These are phyloP conservation scores for Dryomyza anilis DNA, from an alignment of 2,888 invertebrate species.

Conservation along the genomic window DNA sequence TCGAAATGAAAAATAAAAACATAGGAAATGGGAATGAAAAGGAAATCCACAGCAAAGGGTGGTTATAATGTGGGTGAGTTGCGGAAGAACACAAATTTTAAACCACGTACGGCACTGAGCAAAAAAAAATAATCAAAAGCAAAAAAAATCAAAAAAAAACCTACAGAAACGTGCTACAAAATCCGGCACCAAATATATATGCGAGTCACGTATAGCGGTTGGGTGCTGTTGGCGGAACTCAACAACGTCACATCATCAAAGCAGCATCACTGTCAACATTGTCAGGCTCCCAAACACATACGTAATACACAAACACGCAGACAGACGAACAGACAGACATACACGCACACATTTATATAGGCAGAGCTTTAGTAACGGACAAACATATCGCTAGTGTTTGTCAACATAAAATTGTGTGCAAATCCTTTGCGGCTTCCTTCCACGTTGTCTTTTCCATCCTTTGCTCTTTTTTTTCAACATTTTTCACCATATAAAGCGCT, in stretches of 20 bases:
- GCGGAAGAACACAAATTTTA: constrained; percentile 1
- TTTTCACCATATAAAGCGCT: background rate
- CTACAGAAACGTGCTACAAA: background rate
- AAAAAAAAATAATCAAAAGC: background rate
- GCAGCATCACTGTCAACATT: constrained; percentile 30
- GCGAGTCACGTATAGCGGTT: constrained; percentile 32
- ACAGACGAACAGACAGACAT: background rate
- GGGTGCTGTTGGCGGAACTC: background rate
- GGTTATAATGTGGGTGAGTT: background rate
- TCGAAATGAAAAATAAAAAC: background rate
- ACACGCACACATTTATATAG: background rate
- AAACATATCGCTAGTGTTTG: constrained; percentile 29
- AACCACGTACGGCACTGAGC: constrained; percentile 7
- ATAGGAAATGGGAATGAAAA: background rate
- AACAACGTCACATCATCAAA: constrained; percentile 31
- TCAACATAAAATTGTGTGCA: constrained; percentile 52
- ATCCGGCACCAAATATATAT: constrained; percentile 19
- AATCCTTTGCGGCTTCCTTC: constrained; percentile 45
- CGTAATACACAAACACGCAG: constrained; percentile 1
- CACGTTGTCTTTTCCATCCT: background rate
- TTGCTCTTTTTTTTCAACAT: background rate
- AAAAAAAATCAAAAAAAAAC: background rate
- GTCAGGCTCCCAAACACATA: no score
- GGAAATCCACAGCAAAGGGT: constrained; percentile 28
- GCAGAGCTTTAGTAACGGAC: constrained; percentile 2